Percentiles rank a stretch among this genome's conserved stretches.
phyloP scores from a whole-genome alignment of 2,888 invertebrate species.

The Drosophila mettleri region DNA sequence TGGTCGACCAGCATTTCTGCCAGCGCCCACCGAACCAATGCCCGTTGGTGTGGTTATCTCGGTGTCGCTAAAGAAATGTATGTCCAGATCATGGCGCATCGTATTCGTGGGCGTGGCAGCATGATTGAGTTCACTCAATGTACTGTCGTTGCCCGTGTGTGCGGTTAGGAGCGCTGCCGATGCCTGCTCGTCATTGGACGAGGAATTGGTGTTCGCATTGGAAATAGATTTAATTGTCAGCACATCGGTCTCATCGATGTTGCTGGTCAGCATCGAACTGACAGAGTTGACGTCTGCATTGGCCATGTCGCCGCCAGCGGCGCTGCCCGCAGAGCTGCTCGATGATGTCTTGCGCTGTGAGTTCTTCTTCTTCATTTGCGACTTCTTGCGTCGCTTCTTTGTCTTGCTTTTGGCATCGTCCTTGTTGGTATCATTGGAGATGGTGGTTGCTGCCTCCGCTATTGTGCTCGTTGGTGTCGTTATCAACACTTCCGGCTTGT shows the following conservation, averaged over 20 bases:
- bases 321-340: slow-evolving; percentile 84
- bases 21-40: slow-evolving; percentile 88
- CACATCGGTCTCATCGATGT: slow-evolving; percentile 77
- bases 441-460: slow-evolving; percentile 15
- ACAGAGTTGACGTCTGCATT: slow-evolving; percentile 39
- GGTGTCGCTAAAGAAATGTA: slow-evolving; percentile 97
- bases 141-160: slow-evolving; percentile 20
- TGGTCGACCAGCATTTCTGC: slow-evolving; percentile 88
- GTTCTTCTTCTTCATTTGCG: slow-evolving; percentile 92
- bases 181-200: slow-evolving; percentile 80
- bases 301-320: slow-evolving; percentile 62
- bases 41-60: slow-evolving; percentile 90
- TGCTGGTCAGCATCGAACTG: slow-evolving; percentile 52
- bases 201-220: slow-evolving; percentile 81
- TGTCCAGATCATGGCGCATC: slow-evolving; percentile 87
- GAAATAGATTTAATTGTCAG: slow-evolving; percentile 63
- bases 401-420: slow-evolving; percentile 87
- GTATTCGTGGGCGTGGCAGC: slow-evolving; percentile 82
- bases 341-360: slow-evolving; percentile 89
- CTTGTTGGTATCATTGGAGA: slow-evolving; percentile 82
- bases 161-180: slow-evolving; percentile 71
- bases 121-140: slow-evolving; percentile 69
- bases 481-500: slow-evolving; percentile 10
- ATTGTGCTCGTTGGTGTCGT: not conserved
- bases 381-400: slow-evolving; percentile 92